Percentiles rank a stretch among this genome's conserved stretches.
Conservation (phyloP, 2,888 invertebrate genomes). For the Lottia scabra region DNA sequence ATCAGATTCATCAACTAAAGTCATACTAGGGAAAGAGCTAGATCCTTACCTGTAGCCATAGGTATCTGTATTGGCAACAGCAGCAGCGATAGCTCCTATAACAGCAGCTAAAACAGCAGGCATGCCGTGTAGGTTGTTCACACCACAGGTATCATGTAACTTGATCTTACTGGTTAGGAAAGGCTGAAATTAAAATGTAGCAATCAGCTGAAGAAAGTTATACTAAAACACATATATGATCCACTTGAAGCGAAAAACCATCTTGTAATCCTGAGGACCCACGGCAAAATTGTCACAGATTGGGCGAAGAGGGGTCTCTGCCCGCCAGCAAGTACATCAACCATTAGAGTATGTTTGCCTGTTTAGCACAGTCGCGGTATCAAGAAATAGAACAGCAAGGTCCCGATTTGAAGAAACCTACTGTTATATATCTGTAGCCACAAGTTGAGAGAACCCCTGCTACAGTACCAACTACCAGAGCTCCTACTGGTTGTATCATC, state of each 20-base stretch:
- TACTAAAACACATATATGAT: too few species aligned
- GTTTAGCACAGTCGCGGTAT: too few species aligned
- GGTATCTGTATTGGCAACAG: constrained; percentile 73
- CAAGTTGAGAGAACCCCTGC: constrained; percentile 84
- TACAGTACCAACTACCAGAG: constrained; percentile 82
- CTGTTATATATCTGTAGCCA: constrained; percentile 77
- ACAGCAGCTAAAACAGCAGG: constrained; percentile 89
- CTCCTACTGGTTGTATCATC: constrained; percentile 85
- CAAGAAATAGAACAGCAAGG: too few species aligned
- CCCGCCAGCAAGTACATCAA: too few species aligned
- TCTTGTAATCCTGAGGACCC: too few species aligned
- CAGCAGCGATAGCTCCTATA: constrained; percentile 81
- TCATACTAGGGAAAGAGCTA: too few species aligned
- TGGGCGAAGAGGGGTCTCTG: too few species aligned
- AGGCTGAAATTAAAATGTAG: constrained; percentile 74
- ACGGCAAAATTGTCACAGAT: too few species aligned
- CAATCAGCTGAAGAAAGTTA: not conserved
- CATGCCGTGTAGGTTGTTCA: constrained; percentile 97
- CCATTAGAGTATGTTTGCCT: too few species aligned
- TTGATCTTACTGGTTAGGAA: constrained; percentile 73
- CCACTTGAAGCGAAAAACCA: too few species aligned
- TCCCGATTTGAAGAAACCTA: too few species aligned
- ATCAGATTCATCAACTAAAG: too few species aligned
- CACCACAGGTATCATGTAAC: constrained; percentile 90
- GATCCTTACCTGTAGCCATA: constrained; percentile 73